Percentiles rank a stretch among this genome's conserved stretches.
Evolutionary conservation across 2,797 vertebrate species (phyloP).

Genomic region (Erethizon dorsatum): DNA sequence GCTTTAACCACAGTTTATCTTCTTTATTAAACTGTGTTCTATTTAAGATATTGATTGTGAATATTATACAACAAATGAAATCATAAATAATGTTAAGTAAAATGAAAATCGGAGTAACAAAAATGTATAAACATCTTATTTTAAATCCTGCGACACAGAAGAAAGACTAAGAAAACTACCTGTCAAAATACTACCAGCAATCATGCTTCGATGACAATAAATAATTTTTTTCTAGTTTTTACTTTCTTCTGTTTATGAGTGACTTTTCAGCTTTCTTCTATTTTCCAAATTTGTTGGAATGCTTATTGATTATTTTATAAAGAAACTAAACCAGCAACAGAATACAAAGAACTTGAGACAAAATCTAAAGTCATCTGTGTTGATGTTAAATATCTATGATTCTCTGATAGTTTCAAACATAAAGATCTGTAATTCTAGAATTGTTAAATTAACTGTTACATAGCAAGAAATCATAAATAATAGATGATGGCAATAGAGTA

Average conservation of each 20-base stretch:
- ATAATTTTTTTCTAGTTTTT: not conserved
- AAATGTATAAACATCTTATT: not conserved
- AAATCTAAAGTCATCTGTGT: not conserved
- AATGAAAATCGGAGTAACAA: slow-evolving; percentile 24
- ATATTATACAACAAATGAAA: slow-evolving; percentile 23
- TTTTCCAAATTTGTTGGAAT: slow-evolving; percentile 27
- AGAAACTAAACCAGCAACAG: not conserved
- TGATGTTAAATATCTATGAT: not conserved
- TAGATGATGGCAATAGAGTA: not conserved
- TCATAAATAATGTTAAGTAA: slow-evolving; percentile 31
- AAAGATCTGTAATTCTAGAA: not conserved
- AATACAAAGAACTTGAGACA: not conserved
- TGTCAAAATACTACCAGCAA: not conserved
- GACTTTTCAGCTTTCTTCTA: slow-evolving; percentile 32
- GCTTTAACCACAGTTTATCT: not conserved
- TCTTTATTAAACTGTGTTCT: not conserved
- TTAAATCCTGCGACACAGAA: not conserved
- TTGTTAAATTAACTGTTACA: not conserved
- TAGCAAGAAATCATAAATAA: not conserved
- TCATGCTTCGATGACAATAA: not conserved
- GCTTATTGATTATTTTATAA: slow-evolving; percentile 21
- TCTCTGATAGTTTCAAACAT: not conserved
- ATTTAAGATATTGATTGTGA: slow-evolving; percentile 34
- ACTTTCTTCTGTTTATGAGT: not conserved
- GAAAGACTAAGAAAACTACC: slow-evolving; percentile 16